Percentiles rank a stretch among this genome's conserved stretches.
Evolutionary conservation across 30 jellyfish, hydroid and myxozoan species (phyloP).

Genomic region (Aurelia coerulea): DNA sequence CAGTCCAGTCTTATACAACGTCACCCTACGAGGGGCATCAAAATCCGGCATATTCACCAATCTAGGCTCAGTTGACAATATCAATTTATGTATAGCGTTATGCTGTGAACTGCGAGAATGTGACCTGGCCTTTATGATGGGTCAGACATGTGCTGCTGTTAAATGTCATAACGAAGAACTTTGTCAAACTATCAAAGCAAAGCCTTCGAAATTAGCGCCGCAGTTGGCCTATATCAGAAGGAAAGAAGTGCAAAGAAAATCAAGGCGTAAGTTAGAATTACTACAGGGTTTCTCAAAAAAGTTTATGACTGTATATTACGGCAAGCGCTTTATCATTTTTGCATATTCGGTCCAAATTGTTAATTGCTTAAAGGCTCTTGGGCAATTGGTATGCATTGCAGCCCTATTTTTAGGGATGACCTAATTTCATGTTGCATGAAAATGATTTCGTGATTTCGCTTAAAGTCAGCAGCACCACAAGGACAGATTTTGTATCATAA

Average conservation of each 20-base stretch:
- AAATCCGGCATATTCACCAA: slow-evolving; percentile 90
- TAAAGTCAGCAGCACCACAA: too few species aligned
- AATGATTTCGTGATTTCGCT: too few species aligned
- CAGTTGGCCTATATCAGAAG: slow-evolving; percentile 91
- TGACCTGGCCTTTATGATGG: slow-evolving; percentile 92
- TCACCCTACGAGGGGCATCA: slow-evolving; percentile 92
- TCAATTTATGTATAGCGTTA: slow-evolving; percentile 87
- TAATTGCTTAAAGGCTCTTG: too few species aligned
- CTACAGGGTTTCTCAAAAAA: too few species aligned
- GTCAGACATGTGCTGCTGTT: slow-evolving; percentile 86
- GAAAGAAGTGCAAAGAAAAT: slow-evolving; percentile 78
- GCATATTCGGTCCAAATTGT: too few species aligned
- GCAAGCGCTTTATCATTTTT: too few species aligned
- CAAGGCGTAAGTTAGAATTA: slow-evolving; percentile 89
- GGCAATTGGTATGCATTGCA: too few species aligned
- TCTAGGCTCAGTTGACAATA: slow-evolving; percentile 88
- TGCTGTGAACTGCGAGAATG: slow-evolving; percentile 93
- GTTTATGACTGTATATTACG: too few species aligned
- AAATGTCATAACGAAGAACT: slow-evolving; percentile 90
- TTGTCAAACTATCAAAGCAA: slow-evolving; percentile 92
- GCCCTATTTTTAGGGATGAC: too few species aligned
- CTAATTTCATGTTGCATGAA: too few species aligned
- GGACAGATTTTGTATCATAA: too few species aligned
- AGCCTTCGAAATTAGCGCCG: slow-evolving; percentile 85
- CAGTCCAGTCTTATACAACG: slow-evolving; percentile 95